These are phyloP conservation scores for Calameuta idolon DNA, from an alignment of 2,888 invertebrate species.

Conservation along the genomic window DNA sequence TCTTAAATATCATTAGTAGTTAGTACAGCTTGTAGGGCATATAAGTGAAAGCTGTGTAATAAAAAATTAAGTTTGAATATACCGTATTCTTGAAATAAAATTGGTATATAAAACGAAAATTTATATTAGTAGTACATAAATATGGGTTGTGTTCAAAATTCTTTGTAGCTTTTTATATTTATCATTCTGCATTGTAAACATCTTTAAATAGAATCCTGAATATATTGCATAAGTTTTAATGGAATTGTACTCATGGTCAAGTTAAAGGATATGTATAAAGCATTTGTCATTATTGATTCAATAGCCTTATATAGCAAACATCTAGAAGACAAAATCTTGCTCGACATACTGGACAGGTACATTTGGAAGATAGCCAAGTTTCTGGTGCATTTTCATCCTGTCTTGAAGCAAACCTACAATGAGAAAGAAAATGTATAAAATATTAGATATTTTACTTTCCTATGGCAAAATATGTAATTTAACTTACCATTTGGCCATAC, in stretches of 20 bases:
- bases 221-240: neutral
- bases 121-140: neutral
- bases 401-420: constrained; percentile 81
- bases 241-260: neutral
- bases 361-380: constrained; percentile 84
- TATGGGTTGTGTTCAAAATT: neutral
- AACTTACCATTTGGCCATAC: constrained; percentile 81
- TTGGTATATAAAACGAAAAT: neutral
- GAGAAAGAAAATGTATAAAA: constrained; percentile 5
- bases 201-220: neutral
- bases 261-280: neutral
- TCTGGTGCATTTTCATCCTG: constrained; percentile 78
- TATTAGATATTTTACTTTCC: neutral
- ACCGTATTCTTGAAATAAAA: neutral
- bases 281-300: constrained; percentile 5
- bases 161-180: neutral
- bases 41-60: neutral
- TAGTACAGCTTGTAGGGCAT: neutral
- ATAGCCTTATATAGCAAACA: constrained; percentile 70
- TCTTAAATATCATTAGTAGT: neutral
- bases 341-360: constrained; percentile 90
- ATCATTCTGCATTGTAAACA: neutral
- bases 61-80: neutral
- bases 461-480: neutral
- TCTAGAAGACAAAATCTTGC: constrained; percentile 87